A percentile compares a stretch with the other conserved stretches of the same genome.
Evolutionary conservation across 2,113 vertebrate genomes (phyloP).

Genomic region (Anolis sagrei): DNA sequence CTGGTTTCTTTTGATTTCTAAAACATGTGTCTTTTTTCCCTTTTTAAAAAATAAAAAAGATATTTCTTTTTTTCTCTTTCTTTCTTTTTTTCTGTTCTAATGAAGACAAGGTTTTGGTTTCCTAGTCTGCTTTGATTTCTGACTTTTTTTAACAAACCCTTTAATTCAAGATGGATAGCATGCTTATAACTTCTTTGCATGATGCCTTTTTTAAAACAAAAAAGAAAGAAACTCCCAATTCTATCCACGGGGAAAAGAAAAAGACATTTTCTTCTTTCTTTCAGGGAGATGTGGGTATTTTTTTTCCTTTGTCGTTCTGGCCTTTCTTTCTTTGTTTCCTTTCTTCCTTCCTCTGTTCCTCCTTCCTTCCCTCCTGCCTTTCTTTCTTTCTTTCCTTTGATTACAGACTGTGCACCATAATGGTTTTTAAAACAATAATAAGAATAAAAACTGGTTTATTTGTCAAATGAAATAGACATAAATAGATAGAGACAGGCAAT

Average conservation of each 20-base stretch:
- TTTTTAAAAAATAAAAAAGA: constrained; percentile 32
- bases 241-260: constrained; percentile 76
- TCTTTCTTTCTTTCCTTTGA: constrained; percentile 41
- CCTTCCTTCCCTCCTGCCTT: constrained; percentile 31
- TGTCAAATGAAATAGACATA: constrained; percentile 27
- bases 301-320: constrained; percentile 25
- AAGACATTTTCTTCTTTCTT: constrained; percentile 76
- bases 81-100: constrained; percentile 34
- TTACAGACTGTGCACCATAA: constrained; percentile 83
- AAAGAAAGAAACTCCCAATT: constrained; percentile 70
- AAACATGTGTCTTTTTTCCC: constrained; percentile 42
- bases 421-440: constrained; percentile 75
- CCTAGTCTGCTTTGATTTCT: constrained; percentile 66
- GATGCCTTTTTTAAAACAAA: constrained; percentile 57
- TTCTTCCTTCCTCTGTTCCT: constrained; percentile 39
- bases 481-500: constrained; percentile 43
- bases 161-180: constrained; percentile 78
- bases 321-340: constrained; percentile 41
- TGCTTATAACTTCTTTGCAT: constrained; percentile 81
- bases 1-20: constrained; percentile 64
- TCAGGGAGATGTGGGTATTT: constrained; percentile 76
- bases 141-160: constrained; percentile 66
- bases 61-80: constrained; percentile 35
- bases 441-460: constrained; percentile 66
- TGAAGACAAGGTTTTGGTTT: constrained; percentile 31